phyloP scores from a whole-genome alignment of 2,888 invertebrate species.

The Athetis lepigone region DNA sequence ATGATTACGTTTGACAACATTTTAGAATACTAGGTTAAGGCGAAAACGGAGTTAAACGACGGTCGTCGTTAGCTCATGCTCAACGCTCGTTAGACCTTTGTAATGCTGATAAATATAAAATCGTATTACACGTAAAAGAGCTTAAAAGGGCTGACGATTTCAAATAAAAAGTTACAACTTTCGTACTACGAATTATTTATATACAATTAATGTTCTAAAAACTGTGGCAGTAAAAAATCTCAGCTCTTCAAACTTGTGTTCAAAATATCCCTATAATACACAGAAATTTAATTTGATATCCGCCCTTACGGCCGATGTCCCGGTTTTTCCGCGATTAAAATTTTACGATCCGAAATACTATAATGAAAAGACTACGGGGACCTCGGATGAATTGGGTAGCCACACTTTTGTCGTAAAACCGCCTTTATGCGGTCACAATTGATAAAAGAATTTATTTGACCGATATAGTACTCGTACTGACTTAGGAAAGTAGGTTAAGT shows the following conservation, averaged over 20 bases:
- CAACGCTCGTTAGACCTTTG: conserved; percentile 50
- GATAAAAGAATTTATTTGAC: conserved; percentile 54
- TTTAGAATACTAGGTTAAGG: conserved; percentile 27
- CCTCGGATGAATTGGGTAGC: conserved; percentile 57
- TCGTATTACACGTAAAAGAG: conserved; percentile 41
- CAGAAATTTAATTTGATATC: conserved; percentile 62
- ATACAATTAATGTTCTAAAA: conserved; percentile 6
- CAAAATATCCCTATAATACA: conserved; percentile 35
- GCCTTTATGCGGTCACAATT: conserved; percentile 65
- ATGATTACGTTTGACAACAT: conserved; percentile 11
- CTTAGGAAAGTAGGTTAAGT: conserved; percentile 22
- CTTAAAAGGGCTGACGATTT: conserved; percentile 31
- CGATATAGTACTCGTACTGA: conserved; percentile 29
- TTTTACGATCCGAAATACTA: conserved; percentile 63
- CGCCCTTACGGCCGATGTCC: conserved; percentile 40
- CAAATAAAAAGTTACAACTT: conserved; percentile 52
- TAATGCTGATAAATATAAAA: conserved; percentile 57
- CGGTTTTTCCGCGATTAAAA: conserved; percentile 63
- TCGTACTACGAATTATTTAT: neutral
- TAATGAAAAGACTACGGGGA: conserved; percentile 61
- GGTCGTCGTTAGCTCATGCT: conserved; percentile 52
- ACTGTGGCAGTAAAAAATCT: conserved; percentile 9
- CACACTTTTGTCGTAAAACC: conserved; percentile 66
- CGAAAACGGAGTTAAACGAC: conserved; percentile 44
- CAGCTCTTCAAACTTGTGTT: conserved; percentile 25